Conservation (phyloP, 1,140 invertebrate species). For the Campodea augens region DNA sequence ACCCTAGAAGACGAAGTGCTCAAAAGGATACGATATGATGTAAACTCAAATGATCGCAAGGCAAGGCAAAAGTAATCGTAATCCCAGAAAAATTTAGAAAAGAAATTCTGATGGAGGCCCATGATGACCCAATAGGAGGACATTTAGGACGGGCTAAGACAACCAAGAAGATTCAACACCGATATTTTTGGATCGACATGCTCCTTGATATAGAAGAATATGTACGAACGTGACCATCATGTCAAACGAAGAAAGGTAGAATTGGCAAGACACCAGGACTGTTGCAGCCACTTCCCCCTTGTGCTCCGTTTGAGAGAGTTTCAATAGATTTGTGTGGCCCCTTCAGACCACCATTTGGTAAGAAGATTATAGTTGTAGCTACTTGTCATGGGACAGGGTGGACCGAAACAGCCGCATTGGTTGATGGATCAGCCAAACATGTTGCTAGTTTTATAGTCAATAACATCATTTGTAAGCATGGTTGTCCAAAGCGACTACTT, state of each 20-base stretch:
- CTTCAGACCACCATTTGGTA: slow-evolving; percentile 4
- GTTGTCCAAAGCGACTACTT: slow-evolving; percentile 17
- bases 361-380: slow-evolving; percentile 18
- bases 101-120: too few species aligned
- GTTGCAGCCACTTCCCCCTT: neutral
- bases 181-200: slow-evolving; percentile 12
- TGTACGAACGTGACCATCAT: slow-evolving; percentile 9
- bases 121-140: slow-evolving; percentile 1
- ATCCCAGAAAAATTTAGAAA: too few species aligned
- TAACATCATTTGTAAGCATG: slow-evolving; percentile 15
- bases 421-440: slow-evolving; percentile 15
- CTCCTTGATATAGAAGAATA: slow-evolving; percentile 11
- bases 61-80: too few species aligned
- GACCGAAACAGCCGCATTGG: slow-evolving; percentile 13
- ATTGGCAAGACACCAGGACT: slow-evolving; percentile 7
- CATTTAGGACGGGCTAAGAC: slow-evolving; percentile 11
- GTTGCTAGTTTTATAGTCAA: slow-evolving; percentile 16
- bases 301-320: slow-evolving; percentile 8
- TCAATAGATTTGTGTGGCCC: slow-evolving; percentile 13
- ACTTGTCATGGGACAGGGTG: slow-evolving; percentile 19
- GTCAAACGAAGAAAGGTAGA: slow-evolving; percentile 9
- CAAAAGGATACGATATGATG: too few species aligned
- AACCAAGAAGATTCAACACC: neutral
- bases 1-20: too few species aligned
- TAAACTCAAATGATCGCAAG: too few species aligned